These are phyloP conservation scores for Scatophagus argus DNA, from an alignment of 2,113 vertebrate species.

Conservation along the genomic window DNA sequence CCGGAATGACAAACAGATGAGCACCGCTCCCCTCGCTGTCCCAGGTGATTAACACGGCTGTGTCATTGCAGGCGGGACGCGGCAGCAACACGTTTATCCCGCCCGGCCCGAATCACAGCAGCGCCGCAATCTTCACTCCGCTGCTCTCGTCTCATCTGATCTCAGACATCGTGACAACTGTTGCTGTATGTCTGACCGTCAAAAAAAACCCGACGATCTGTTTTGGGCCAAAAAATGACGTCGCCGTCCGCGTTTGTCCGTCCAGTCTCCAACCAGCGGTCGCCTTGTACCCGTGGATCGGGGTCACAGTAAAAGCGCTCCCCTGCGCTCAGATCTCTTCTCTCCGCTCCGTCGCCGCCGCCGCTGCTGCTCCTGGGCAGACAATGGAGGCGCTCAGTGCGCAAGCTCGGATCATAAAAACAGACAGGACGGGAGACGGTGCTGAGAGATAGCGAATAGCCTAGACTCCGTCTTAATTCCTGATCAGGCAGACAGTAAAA, in stretches of 20 bases:
- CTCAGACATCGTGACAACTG: conserved; percentile 82
- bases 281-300: conserved; percentile 56
- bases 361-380: conserved; percentile 66
- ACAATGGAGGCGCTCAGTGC: conserved; percentile 83
- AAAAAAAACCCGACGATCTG: conserved; percentile 23
- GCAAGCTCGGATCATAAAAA: conserved; percentile 78
- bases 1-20: conserved; percentile 41
- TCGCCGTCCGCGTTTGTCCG: conserved; percentile 16
- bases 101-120: conserved; percentile 67
- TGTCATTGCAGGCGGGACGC: conserved; percentile 51
- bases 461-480: conserved; percentile 16
- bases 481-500: neutral
- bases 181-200: conserved; percentile 70
- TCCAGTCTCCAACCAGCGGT: conserved; percentile 42
- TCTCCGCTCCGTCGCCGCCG: conserved; percentile 44
- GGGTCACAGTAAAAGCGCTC: conserved; percentile 78
- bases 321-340: conserved; percentile 62
- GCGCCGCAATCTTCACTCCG: conserved; percentile 66
- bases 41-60: conserved; percentile 51
- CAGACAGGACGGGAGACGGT: conserved; percentile 50
- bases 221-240: conserved; percentile 41
- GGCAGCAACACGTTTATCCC: conserved; percentile 69
- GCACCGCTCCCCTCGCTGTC: conserved; percentile 24
- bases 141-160: conserved; percentile 66
- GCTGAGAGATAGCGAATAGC: conserved; percentile 26